Evolutionary conservation across 2,888 invertebrate species (phyloP).

Genomic region (Chalcis sispes): DNA sequence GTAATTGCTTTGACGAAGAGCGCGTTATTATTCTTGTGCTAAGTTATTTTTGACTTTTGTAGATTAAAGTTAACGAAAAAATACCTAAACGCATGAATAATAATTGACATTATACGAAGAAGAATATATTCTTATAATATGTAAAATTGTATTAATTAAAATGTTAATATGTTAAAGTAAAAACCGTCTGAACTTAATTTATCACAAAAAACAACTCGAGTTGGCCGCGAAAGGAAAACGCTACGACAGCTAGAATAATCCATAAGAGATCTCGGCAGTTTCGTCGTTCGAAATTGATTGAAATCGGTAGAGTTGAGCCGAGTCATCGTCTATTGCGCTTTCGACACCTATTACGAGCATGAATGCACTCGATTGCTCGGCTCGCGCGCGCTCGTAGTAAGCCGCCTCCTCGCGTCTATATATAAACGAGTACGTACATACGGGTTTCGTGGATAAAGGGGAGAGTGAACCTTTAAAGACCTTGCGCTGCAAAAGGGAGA

Average conservation of each 20-base stretch:
- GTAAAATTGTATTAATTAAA: not conserved
- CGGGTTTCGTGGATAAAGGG: no score
- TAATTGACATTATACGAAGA: not conserved
- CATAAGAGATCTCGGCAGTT: not conserved
- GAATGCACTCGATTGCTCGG: constrained; percentile 54
- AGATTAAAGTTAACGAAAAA: not conserved
- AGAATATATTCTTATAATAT: not conserved
- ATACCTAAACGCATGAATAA: no score
- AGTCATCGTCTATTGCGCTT: constrained; percentile 31
- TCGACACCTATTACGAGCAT: constrained; percentile 49
- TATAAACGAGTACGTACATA: not conserved
- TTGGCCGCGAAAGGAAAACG: constrained; percentile 10
- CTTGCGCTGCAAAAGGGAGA: constrained; percentile 23
- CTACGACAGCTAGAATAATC: not conserved
- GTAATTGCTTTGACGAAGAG: not conserved
- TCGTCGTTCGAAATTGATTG: constrained; percentile 16
- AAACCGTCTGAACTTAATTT: not conserved
- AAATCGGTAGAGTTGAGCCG: constrained; percentile 29
- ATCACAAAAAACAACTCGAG: not conserved
- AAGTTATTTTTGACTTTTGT: not conserved
- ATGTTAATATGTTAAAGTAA: not conserved
- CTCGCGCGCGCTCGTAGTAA: not conserved
- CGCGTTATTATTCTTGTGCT: not conserved
- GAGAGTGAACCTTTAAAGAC: constrained; percentile 10
- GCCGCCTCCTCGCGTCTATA: not conserved